phyloP scores from a whole-genome alignment of 2,797 vertebrate genomes.

The Clamator glandarius region DNA sequence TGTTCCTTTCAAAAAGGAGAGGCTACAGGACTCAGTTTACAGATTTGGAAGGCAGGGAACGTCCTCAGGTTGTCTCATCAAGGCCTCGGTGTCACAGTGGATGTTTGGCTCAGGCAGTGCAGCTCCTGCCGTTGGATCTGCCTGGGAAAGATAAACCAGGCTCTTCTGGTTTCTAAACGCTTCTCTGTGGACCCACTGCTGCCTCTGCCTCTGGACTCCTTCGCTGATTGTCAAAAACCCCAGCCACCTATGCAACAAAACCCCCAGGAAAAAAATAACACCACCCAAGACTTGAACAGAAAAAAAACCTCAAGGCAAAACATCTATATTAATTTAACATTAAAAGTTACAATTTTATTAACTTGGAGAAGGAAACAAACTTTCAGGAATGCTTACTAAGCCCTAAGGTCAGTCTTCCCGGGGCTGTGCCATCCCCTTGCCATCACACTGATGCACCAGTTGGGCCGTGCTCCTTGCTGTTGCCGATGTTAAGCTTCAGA shows the following conservation, averaged over 20 bases:
- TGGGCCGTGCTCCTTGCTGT: neutral
- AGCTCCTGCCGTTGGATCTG: neutral
- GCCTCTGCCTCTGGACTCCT: neutral
- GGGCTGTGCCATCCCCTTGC: neutral
- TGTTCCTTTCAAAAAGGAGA: neutral
- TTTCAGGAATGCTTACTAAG: neutral
- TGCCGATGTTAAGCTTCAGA: neutral
- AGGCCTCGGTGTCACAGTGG: neutral
- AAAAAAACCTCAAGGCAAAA: neutral
- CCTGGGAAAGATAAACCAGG: neutral
- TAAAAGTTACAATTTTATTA: neutral
- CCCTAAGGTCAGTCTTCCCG: neutral
- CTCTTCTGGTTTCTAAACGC: neutral
- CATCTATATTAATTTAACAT: neutral
- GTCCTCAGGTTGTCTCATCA: neutral
- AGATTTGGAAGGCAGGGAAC: neutral
- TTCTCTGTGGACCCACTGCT: neutral
- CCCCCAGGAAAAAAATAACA: neutral
- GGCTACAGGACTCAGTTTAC: accelerated
- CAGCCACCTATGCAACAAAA: neutral
- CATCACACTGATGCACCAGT: neutral
- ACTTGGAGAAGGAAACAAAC: neutral
- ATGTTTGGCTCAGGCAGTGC: neutral
- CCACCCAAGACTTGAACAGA: neutral
- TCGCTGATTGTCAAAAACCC: neutral